Conservation (phyloP, 2,797 vertebrate genomes). For the Gastrophryne carolinensis region DNA sequence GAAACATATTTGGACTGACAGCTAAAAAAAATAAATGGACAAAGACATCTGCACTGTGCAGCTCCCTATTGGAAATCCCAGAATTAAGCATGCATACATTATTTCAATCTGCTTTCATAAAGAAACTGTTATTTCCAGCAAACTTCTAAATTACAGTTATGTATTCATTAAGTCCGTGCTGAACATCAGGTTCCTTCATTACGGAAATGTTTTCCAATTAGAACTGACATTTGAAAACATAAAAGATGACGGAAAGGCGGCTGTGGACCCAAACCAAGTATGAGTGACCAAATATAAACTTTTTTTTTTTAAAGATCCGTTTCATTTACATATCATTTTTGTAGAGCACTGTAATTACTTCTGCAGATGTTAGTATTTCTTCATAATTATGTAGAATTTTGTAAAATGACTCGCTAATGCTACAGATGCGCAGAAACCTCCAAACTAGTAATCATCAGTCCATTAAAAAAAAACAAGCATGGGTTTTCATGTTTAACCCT, state of each 20-base stretch:
- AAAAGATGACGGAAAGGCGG: slow-evolving; percentile 25
- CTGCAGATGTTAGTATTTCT: slow-evolving; percentile 39
- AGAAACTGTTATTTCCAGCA: slow-evolving; percentile 47
- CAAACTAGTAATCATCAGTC: slow-evolving; percentile 31
- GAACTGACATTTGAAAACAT: slow-evolving; percentile 45
- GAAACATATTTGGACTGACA: slow-evolving; percentile 11
- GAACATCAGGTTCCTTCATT: slow-evolving; percentile 46
- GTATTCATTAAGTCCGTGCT: slow-evolving; percentile 39
- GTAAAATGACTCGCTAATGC: slow-evolving; percentile 27
- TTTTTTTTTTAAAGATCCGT: slow-evolving; percentile 10
- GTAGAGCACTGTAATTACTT: slow-evolving; percentile 23
- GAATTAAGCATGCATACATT: slow-evolving; percentile 49
- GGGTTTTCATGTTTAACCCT: background rate
- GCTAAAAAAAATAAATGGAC: background rate
- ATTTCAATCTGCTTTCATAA: slow-evolving; percentile 51
- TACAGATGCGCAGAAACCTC: slow-evolving; percentile 18
- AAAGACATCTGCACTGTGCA: slow-evolving; percentile 37
- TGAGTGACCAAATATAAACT: slow-evolving; percentile 29
- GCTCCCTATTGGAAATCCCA: slow-evolving; percentile 26
- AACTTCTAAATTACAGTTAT: slow-evolving; percentile 41
- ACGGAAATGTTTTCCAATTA: slow-evolving; percentile 46
- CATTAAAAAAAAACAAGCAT: slow-evolving; percentile 17
- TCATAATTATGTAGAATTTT: slow-evolving; percentile 44
- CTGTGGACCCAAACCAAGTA: slow-evolving; percentile 18
- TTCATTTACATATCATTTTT: slow-evolving; percentile 35